phyloP scores from a whole-genome alignment of 2,888 invertebrate species.

The Pseudococcus jackbeardsleyi region DNA sequence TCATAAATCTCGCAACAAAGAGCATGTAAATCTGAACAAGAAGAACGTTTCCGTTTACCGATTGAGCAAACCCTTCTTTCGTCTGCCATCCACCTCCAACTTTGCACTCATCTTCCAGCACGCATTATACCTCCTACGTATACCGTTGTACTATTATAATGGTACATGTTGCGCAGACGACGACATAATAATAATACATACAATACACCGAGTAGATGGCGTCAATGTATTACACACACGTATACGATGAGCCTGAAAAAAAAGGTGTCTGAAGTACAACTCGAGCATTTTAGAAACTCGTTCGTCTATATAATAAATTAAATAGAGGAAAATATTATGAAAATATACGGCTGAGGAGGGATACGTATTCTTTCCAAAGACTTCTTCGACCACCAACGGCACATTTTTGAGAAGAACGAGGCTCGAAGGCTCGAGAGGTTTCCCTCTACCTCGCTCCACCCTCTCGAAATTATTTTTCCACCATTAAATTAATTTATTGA shows the following conservation, averaged over 20 bases:
- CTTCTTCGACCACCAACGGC: not conserved
- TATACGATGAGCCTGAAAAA: not conserved
- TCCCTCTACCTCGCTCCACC: not conserved
- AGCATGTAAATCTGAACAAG: slow-evolving; percentile 33
- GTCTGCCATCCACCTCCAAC: not conserved
- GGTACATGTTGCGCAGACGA: not conserved
- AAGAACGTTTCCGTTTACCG: slow-evolving; percentile 33
- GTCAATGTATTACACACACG: not conserved
- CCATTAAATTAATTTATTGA: slow-evolving; percentile 47
- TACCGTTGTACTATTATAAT: not conserved
- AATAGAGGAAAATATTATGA: not conserved
- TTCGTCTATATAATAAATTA: not conserved
- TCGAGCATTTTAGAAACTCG: not conserved
- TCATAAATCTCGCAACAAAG: slow-evolving; percentile 41
- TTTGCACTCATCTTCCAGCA: not conserved
- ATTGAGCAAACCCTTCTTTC: slow-evolving; percentile 20
- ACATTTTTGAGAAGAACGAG: slow-evolving; percentile 1
- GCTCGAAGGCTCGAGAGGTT: not conserved
- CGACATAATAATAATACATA: not conserved
- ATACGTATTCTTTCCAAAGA: not conserved
- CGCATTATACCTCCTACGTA: not conserved
- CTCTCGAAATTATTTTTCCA: not conserved
- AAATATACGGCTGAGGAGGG: not conserved
- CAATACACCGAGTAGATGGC: not conserved
- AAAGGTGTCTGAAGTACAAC: not conserved